These are phyloP conservation scores for Protobothrops mucrosquamatus DNA, from an alignment of 2,113 vertebrate genomes.

Conservation along the genomic window DNA sequence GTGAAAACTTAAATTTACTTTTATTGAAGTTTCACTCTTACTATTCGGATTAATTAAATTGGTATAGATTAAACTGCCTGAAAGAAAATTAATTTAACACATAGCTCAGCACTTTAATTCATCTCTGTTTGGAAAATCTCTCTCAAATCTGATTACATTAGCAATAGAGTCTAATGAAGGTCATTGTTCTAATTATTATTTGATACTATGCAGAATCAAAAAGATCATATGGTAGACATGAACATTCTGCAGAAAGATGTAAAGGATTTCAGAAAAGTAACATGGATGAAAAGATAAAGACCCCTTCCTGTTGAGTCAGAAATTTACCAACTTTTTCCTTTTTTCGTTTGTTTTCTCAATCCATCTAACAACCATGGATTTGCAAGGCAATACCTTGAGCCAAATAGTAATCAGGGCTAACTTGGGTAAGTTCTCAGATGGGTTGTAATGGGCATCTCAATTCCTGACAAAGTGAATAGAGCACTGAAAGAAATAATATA, in stretches of 20 bases:
- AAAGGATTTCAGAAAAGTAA: not conserved
- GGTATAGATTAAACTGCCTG: not conserved
- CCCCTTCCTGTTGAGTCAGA: not conserved
- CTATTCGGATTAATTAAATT: constrained; percentile 43
- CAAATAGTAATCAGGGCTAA: not conserved
- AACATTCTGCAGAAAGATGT: not conserved
- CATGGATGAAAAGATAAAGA: not conserved
- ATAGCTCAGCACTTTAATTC: not conserved
- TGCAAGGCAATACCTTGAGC: not conserved
- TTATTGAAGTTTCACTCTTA: constrained; percentile 32
- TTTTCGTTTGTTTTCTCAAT: not conserved
- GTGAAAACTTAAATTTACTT: constrained; percentile 37
- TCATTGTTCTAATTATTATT: not conserved
- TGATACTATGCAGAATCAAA: not conserved
- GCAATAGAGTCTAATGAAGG: not conserved
- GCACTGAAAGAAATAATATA: not conserved
- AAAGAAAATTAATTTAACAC: constrained; percentile 15
- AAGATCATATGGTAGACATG: not conserved
- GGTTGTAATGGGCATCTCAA: not conserved
- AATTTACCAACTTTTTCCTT: not conserved
- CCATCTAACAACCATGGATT: not conserved
- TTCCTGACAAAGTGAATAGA: not conserved
- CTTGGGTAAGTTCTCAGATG: not conserved
- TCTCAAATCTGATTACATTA: constrained; percentile 11
- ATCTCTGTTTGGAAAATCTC: not conserved